phyloP scores from a whole-genome alignment of 2,797 vertebrate species.

The Cephalopachus bancanus region DNA sequence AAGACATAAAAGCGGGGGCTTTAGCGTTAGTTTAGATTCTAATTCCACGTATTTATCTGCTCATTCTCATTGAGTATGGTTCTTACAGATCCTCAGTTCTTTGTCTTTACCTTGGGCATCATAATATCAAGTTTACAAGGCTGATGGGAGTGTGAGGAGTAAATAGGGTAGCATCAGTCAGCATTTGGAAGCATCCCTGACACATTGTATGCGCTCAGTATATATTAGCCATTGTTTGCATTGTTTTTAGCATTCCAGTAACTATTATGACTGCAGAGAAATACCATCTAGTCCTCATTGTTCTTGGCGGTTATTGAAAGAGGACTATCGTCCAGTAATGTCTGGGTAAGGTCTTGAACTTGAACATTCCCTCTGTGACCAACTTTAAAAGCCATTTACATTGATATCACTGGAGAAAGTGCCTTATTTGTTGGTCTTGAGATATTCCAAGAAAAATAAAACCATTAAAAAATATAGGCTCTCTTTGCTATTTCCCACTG shows the following conservation, averaged over 20 bases:
- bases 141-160: background rate
- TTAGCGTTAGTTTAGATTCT: background rate
- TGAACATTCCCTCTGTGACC: background rate
- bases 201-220: background rate
- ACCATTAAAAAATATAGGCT: background rate
- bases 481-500: background rate
- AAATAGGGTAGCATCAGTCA: fast-evolving
- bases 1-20: background rate
- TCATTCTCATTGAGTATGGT: background rate
- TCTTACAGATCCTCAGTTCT: background rate
- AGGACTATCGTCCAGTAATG: background rate
- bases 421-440: background rate
- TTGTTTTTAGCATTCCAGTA: background rate
- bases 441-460: background rate
- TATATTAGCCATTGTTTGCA: too few relatives aligned
- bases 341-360: too few relatives aligned
- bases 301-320: background rate
- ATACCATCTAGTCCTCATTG: background rate
- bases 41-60: background rate
- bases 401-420: background rate
- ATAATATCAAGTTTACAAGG: background rate
- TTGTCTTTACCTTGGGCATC: background rate
- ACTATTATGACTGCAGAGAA: background rate
- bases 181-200: background rate
- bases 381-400: background rate